Percentiles rank a stretch among this genome's conserved stretches.
These are phyloP conservation scores for Scaptomyza hsui DNA, from an alignment of 1,140 invertebrate species.

Conservation along the genomic window DNA sequence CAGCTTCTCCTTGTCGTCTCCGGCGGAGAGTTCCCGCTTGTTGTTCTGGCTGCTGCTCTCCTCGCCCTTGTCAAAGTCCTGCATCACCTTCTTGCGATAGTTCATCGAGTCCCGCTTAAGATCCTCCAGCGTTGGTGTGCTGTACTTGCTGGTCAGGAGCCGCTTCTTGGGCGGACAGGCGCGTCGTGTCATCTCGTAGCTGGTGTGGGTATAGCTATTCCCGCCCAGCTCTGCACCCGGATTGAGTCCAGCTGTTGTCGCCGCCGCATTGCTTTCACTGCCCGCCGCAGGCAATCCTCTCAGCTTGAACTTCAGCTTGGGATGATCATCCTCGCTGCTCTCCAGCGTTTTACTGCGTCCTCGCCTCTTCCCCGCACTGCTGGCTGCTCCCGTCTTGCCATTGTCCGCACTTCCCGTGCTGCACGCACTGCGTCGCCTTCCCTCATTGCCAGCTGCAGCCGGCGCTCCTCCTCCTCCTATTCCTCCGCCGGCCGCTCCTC, in stretches of 20 bases:
- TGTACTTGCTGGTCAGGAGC: constrained; percentile 86
- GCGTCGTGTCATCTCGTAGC: constrained; percentile 84
- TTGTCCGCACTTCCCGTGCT: constrained; percentile 83
- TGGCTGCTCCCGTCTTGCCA: constrained; percentile 69
- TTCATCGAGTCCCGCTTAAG: constrained; percentile 94
- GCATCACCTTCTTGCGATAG: constrained; percentile 92
- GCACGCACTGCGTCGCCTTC: constrained; percentile 84
- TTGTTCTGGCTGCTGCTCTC: constrained; percentile 85
- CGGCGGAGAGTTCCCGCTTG: constrained; percentile 37
- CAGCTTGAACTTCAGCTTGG: constrained; percentile 94
- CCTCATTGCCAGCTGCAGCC: constrained; percentile 65
- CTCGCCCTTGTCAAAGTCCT: constrained; percentile 90
- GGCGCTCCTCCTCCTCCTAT: constrained; percentile 43
- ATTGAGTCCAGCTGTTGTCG: constrained; percentile 22
- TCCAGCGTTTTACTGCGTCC: constrained; percentile 83
- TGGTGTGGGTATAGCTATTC: constrained; percentile 66
- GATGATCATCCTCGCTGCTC: constrained; percentile 84
- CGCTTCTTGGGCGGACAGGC: constrained; percentile 91
- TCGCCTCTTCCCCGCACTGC: constrained; percentile 75
- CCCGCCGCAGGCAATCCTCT: constrained; percentile 84
- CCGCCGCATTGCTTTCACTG: constrained; percentile 85
- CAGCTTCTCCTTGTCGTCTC: constrained; percentile 20
- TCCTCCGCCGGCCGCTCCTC: constrained; percentile 84
- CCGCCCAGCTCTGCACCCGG: constrained; percentile 14
- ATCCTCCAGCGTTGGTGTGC: constrained; percentile 89